Evolutionary conservation across 2,113 vertebrate genomes (phyloP).

Genomic region (Myodes glareolus): DNA sequence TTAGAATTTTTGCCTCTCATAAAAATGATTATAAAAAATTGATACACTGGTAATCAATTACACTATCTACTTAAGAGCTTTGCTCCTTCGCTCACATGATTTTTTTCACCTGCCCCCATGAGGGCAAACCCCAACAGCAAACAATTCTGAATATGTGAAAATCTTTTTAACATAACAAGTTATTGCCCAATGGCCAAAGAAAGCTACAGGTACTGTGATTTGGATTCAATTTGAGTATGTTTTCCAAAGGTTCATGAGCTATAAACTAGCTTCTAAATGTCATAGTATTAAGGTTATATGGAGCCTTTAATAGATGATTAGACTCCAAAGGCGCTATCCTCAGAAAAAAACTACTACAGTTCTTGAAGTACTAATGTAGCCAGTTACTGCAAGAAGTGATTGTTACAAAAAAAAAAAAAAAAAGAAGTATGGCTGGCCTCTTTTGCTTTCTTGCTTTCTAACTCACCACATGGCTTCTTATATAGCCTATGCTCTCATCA

Average conservation of each 20-base stretch:
- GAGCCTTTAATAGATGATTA: not conserved
- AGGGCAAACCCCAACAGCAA: not conserved
- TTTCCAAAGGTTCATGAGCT: not conserved
- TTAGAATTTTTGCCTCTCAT: constrained; percentile 17
- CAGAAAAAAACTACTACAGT: not conserved
- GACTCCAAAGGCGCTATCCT: not conserved
- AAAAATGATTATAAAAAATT: constrained; percentile 47
- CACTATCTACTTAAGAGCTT: not conserved
- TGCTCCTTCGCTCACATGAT: not conserved
- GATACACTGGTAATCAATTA: constrained; percentile 23
- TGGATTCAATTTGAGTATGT: not conserved
- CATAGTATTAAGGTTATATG: not conserved
- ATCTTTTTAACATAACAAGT: not conserved
- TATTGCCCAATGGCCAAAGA: not conserved
- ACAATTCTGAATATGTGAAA: constrained; percentile 9
- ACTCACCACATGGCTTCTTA: not conserved
- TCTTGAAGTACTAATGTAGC: not conserved
- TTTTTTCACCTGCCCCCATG: constrained; percentile 13
- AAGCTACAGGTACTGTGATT: not conserved
- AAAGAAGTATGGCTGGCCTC: not conserved
- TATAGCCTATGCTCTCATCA: not conserved
- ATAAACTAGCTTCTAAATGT: not conserved
- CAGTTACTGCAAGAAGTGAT: not conserved
- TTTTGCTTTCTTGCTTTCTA: not conserved
- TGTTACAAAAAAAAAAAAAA: not conserved